phyloP scores from a whole-genome alignment of 1,140 invertebrate species.

The Drosophila kurseongensis region DNA sequence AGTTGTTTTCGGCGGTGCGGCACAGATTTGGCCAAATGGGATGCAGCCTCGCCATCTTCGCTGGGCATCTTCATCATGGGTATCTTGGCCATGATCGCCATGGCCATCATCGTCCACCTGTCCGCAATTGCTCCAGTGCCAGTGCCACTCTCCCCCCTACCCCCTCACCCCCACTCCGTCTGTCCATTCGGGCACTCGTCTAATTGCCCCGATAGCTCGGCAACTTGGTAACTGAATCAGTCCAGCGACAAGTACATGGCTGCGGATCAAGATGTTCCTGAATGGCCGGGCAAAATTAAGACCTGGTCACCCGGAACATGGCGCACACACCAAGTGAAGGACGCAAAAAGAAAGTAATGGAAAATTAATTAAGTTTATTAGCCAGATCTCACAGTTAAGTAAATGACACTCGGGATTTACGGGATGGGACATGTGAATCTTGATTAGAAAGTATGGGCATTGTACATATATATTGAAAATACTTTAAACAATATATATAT shows the following conservation, averaged over 20 bases:
- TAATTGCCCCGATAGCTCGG: conserved; percentile 36
- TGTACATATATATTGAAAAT: no score
- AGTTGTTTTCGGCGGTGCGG: conserved; percentile 75
- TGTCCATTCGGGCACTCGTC: conserved; percentile 19
- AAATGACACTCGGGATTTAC: not conserved
- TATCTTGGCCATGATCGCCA: conserved; percentile 29
- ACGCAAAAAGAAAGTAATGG: conserved; percentile 44
- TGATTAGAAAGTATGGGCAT: conserved; percentile 6
- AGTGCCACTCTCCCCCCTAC: conserved; percentile 2
- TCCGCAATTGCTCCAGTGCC: conserved; percentile 26
- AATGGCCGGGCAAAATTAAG: conserved; percentile 21
- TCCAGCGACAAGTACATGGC: conserved; percentile 36
- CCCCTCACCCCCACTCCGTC: not conserved
- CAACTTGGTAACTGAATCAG: conserved; percentile 38
- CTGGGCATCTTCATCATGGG: conserved; percentile 45
- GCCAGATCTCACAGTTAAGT: conserved; percentile 1
- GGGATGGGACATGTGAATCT: conserved; percentile 4
- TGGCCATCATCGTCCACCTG: conserved; percentile 41
- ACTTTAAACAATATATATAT: no score
- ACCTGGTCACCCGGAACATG: conserved; percentile 17
- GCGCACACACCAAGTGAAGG: conserved; percentile 20
- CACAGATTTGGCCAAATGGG: conserved; percentile 68
- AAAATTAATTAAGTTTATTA: conserved; percentile 40
- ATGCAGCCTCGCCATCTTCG: conserved; percentile 57
- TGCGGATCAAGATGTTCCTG: conserved; percentile 29